Percentiles rank a stretch among this genome's conserved stretches.
These are phyloP conservation scores for Heliconius sara DNA, from an alignment of 2,888 invertebrate genomes.

Conservation along the genomic window DNA sequence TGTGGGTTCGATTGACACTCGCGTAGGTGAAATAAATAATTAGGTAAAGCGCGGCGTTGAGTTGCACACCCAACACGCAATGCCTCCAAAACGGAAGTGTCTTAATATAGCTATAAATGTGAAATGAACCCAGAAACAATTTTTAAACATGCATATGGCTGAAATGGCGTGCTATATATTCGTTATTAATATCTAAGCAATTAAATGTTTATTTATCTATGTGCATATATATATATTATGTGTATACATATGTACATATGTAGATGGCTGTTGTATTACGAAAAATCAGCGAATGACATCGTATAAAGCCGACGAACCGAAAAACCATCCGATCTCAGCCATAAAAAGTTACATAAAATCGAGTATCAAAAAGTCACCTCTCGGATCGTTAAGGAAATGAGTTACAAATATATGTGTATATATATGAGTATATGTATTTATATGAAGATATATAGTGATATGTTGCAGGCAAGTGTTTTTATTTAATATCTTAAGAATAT, in stretches of 20 bases:
- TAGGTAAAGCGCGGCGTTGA: not conserved
- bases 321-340: slow-evolving; percentile 45
- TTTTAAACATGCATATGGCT: no score
- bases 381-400: slow-evolving; percentile 70
- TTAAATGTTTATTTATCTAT: not conserved
- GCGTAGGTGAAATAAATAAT: not conserved
- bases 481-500: not conserved
- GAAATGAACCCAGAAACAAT: not conserved
- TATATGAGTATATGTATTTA: slow-evolving; percentile 16
- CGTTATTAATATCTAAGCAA: not conserved
- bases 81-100: no score
- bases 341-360: slow-evolving; percentile 44
- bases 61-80: no score
- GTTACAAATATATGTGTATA: slow-evolving; percentile 49
- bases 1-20: not conserved
- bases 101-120: no score
- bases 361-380: slow-evolving; percentile 39
- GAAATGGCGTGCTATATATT: no score
- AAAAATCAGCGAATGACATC: slow-evolving; percentile 42
- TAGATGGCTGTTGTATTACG: not conserved
- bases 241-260: not conserved
- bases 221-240: not conserved
- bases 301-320: slow-evolving; percentile 47
- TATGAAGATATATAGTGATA: not conserved
- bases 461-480: not conserved